Evolutionary conservation across 92 coral and sea anemone species (phyloP).

Genomic region (Zoanthus solanderi): DNA sequence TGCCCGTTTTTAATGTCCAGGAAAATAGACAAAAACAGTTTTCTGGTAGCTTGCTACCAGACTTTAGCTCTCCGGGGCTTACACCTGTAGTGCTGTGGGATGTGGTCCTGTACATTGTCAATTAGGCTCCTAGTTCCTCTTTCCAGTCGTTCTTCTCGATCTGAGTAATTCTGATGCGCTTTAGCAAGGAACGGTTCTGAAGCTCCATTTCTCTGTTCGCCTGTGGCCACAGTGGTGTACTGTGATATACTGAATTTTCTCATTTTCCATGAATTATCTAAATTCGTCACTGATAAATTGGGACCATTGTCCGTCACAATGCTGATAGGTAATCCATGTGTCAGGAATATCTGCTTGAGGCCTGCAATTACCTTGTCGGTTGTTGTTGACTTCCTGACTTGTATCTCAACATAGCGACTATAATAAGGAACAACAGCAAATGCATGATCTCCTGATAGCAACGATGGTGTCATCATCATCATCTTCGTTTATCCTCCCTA

Average conservation of each 20-base stretch:
- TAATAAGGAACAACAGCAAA: slow-evolving; percentile 73
- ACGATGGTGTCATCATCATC: slow-evolving; percentile 6
- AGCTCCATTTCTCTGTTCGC: slow-evolving; percentile 50
- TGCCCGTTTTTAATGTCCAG: too few species aligned
- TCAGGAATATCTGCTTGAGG: slow-evolving; percentile 17
- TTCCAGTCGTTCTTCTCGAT: slow-evolving; percentile 40
- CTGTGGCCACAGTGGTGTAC: slow-evolving; percentile 40
- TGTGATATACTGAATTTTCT: slow-evolving; percentile 37
- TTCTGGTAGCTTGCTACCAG: too few species aligned
- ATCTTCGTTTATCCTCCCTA: too few species aligned
- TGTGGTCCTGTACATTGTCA: too few species aligned
- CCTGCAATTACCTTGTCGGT: slow-evolving; percentile 55
- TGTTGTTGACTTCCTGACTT: slow-evolving; percentile 57
- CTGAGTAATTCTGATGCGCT: slow-evolving; percentile 3
- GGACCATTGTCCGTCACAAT: slow-evolving; percentile 48
- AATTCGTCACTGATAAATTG: slow-evolving; percentile 55
- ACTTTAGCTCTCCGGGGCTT: too few species aligned
- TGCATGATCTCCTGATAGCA: slow-evolving; percentile 64
- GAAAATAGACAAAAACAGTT: too few species aligned
- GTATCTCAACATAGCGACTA: slow-evolving; percentile 68
- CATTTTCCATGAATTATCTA: slow-evolving; percentile 38
- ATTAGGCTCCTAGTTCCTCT: slow-evolving; percentile 31
- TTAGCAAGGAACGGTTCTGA: slow-evolving; percentile 8
- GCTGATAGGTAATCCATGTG: slow-evolving; percentile 10
- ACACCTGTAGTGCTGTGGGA: too few species aligned